These are phyloP conservation scores for Psix sp. DNA, from an alignment of 1,140 invertebrate species.

Conservation along the genomic window DNA sequence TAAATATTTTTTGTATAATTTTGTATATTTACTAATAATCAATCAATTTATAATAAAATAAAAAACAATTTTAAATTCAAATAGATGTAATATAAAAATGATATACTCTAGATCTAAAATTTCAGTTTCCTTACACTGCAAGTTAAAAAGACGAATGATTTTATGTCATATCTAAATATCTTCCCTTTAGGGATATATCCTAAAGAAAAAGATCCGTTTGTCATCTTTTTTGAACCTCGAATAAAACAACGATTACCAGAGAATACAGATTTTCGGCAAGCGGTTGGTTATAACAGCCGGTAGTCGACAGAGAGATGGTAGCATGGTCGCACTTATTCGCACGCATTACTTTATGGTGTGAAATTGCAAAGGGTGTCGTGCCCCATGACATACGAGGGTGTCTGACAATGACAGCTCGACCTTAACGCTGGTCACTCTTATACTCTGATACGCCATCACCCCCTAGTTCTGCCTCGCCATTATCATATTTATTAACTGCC, in stretches of 20 bases:
- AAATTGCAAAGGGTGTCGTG: slow-evolving; percentile 57
- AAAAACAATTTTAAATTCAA: too few species aligned
- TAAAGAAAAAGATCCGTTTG: background rate
- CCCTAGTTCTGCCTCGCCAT: slow-evolving; percentile 65
- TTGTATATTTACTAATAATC: too few species aligned
- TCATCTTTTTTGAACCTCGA: slow-evolving; percentile 4
- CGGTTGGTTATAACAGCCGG: slow-evolving; percentile 18
- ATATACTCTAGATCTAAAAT: too few species aligned
- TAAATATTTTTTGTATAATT: too few species aligned
- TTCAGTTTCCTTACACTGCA: too few species aligned
- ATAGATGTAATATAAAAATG: too few species aligned
- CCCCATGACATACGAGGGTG: slow-evolving; percentile 73
- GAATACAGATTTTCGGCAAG: slow-evolving; percentile 26
- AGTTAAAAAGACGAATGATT: too few species aligned
- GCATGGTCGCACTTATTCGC: slow-evolving; percentile 51
- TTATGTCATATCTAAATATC: too few species aligned
- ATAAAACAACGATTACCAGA: slow-evolving; percentile 25
- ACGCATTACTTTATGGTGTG: slow-evolving; percentile 58
- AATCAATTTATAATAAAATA: too few species aligned
- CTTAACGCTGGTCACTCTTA: slow-evolving; percentile 74
- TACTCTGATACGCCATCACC: slow-evolving; percentile 70
- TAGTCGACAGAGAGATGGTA: slow-evolving; percentile 12
- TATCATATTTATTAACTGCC: slow-evolving; percentile 78
- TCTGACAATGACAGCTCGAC: slow-evolving; percentile 72
- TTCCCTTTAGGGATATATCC: background rate